Percentiles rank a stretch among this genome's conserved stretches.
Evolutionary conservation across 2,888 invertebrate genomes (phyloP).

Genomic region (Diogma glabrata): DNA sequence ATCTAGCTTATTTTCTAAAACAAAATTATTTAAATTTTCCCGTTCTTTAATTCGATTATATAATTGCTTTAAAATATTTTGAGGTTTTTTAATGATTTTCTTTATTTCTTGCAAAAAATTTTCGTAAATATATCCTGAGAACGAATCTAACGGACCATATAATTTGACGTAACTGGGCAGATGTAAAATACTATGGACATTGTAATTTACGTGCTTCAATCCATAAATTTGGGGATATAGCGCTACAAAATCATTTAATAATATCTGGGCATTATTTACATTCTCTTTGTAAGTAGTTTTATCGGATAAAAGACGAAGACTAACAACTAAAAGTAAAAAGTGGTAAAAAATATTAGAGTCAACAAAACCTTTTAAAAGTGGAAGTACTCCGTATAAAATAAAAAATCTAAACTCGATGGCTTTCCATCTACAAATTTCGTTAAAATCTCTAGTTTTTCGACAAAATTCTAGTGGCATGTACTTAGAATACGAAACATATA

Average conservation of each 20-base stretch:
- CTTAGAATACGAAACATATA: background rate
- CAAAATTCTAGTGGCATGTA: background rate
- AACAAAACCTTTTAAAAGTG: background rate
- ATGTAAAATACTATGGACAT: conserved; percentile 1
- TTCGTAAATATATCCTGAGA: no score
- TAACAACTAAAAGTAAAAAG: background rate
- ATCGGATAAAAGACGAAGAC: background rate
- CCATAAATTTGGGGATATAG: conserved; percentile 16
- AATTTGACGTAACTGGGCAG: background rate
- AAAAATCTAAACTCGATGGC: conserved; percentile 4
- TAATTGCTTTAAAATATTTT: background rate
- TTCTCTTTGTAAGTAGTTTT: background rate
- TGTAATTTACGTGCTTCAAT: conserved; percentile 4
- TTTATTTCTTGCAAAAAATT: no score
- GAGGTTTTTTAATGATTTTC: background rate
- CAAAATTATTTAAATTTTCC: background rate
- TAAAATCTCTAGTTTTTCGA: background rate
- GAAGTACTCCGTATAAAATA: conserved; percentile 1
- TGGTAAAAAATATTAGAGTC: background rate
- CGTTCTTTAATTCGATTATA: background rate
- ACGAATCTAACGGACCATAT: conserved; percentile 2
- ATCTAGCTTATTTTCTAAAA: background rate
- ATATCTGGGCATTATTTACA: background rate
- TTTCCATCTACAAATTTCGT: conserved; percentile 4
- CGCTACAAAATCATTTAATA: conserved; percentile 14